Base-by-base conservation (phyloP, 1,140 invertebrate genomes). In the Zaprionus davidi region DNA sequence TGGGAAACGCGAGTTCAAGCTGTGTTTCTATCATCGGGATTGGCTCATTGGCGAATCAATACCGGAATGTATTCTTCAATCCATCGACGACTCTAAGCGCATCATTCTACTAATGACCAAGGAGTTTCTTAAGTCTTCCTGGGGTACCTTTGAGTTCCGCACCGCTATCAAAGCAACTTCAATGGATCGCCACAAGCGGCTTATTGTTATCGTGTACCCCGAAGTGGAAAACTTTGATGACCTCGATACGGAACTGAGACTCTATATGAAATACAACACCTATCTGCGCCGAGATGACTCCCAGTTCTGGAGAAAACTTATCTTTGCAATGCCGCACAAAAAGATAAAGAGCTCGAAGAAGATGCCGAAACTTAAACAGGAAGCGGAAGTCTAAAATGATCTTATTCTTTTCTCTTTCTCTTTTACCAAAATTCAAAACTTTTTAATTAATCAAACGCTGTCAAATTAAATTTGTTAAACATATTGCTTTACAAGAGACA, bases 31-130 rank as follows among this genome's bases (percentile, higher is more conserved):
- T 22, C 64, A 67, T 9, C 64, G 64, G 1, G 64, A 67, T 4
- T 67, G 64, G 53, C 28, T 56, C 13, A 55, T 67, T 7, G 64
- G 64, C 2, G 53, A 67, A n/a, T 67, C 64, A 12, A 67, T 67
- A 57, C 34, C 64, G 4, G 34, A 36, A 15, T 56, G 64, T 53
- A 67, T 67, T 22, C 15, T 67, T 4, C 22, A 56, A 67, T 22
- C 64, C 11, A 67, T 67, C 9, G 64, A 57, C 2, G 51, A 57
- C 17, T 67, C 64, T 2, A 56, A 57, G 17, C 38, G 64, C 7
- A 56, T 57, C 13, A 44, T 67, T 17, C 28, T 67, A 3, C 11
- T 67, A n/a, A 44, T 67, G 64, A 67, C 64, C 12, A 56, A 57
- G 5, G 56, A 57, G 11, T 67, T 67, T 31, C 26, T 41, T 3